Evolutionary conservation across 2,888 invertebrate genomes (phyloP).

Genomic region (Cataglyphis albicans): DNA sequence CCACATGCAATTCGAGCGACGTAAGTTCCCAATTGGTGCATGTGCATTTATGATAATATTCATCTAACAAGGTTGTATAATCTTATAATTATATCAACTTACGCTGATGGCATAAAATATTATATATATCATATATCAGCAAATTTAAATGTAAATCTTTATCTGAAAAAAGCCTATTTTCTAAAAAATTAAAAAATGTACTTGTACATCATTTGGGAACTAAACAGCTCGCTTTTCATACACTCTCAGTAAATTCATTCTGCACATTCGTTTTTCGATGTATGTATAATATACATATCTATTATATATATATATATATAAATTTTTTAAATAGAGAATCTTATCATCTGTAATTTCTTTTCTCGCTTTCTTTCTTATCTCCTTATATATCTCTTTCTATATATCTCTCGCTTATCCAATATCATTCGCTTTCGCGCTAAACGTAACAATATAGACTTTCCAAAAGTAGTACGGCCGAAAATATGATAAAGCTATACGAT

Average conservation of each 20-base stretch:
- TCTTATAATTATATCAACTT: not conserved
- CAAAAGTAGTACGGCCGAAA: conserved; percentile 68
- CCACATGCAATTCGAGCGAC: not conserved
- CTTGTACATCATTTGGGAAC: conserved; percentile 33
- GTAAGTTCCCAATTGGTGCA: not conserved
- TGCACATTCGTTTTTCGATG: conserved; percentile 25
- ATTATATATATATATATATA: conserved; percentile 43
- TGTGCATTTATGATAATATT: not conserved
- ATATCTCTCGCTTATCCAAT: conserved; percentile 42
- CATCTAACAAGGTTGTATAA: not conserved
- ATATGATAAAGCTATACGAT: conserved; percentile 59
- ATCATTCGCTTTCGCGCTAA: conserved; percentile 32
- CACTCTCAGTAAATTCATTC: conserved; percentile 27
- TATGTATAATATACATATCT: conserved; percentile 11
- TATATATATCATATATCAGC: not conserved
- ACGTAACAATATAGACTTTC: conserved; percentile 58
- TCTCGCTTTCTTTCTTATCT: conserved; percentile 41
- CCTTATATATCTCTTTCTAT: conserved; percentile 23
- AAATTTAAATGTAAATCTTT: not conserved
- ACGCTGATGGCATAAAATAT: not conserved
- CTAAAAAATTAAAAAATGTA: not conserved
- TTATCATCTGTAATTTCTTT: conserved; percentile 58
- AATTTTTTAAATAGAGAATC: conserved; percentile 38
- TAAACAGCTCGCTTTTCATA: conserved; percentile 22
- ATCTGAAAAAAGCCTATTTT: conserved; percentile 7